Evolutionary conservation across 2,888 invertebrate species (phyloP), one percentile per base, ranked within the genome.

Genomic region (Caenorhabditis becei): DNA sequence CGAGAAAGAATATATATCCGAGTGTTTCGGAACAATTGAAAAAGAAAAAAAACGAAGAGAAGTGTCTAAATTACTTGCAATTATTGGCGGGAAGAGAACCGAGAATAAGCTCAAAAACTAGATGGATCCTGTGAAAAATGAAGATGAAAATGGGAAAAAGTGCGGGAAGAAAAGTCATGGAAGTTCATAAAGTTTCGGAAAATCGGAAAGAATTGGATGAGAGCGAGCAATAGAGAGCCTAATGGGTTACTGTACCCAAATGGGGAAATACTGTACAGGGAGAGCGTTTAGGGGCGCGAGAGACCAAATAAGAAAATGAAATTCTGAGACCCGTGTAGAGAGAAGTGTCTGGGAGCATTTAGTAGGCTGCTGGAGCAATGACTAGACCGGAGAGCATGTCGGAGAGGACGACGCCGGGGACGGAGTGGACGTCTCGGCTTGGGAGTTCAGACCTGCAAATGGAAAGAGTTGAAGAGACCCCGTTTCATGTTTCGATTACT

Each of bases 21-120:
- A 20, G 11, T 35, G 49, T 49, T 49, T 18, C 3, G 18, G 58
- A 28, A 26, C n/a, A 26, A 26, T 24, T 24, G 54, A 54, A 26
- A 26, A 10, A 28, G 44, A 24, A 44, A 10, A 10, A 47, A 35
- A 70, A 53, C 16, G 24, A 23, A 1, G 37, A 58, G 35, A n/a
- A 11, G 47, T 51, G 8, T 35, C 58, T 63, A 72, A 65, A 59
- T 58, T 63, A 65, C 56, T 53, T 72, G 61, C 61, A 71, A 71
- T 71, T 71, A 71, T 71, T 71, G 53, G 62, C 74, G 63, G 66
- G 66, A 61, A 47, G 26, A 49, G 20, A 61, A 70, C 61, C 61
- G 59, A 70, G 37, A 24, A 72, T 63, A 72, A 71, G 71, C 71
- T 71, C 71, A 54, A 72, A 67, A 65, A 72, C 72, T 72, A 72